Evolutionary conservation across 2,113 vertebrate genomes (phyloP).

Genomic region (Talpa occidentalis): DNA sequence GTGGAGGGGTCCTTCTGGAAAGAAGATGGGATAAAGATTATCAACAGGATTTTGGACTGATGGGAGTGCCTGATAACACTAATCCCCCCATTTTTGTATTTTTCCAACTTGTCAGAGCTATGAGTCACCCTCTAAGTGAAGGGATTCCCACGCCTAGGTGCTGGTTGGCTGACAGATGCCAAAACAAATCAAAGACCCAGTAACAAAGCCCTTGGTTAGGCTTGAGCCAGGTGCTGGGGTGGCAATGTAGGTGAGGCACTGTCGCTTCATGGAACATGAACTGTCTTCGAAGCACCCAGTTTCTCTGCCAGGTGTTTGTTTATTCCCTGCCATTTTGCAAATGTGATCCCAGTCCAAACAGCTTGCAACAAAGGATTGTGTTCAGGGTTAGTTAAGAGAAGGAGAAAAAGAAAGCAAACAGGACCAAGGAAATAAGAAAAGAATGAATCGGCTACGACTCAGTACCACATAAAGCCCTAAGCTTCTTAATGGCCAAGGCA

Average conservation of each 20-base stretch:
- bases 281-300: background rate
- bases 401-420: background rate
- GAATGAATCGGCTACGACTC: background rate
- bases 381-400: background rate
- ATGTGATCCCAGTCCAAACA: background rate
- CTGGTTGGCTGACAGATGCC: constrained; percentile 7
- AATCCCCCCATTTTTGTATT: constrained; percentile 4
- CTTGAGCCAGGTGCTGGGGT: background rate
- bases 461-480: background rate
- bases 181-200: constrained; percentile 46
- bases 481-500: constrained; percentile 4
- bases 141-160: constrained; percentile 46
- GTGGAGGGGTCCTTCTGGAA: background rate
- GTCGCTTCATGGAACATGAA: background rate
- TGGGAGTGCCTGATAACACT: background rate
- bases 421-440: background rate
- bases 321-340: background rate
- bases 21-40: background rate
- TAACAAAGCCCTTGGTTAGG: background rate
- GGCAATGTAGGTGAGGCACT: background rate
- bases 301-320: background rate
- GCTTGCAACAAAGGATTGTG: background rate
- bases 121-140: constrained; percentile 47
- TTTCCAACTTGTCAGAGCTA: constrained; percentile 35
- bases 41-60: background rate